These are phyloP conservation scores for Pleuronectes platessa DNA, from an alignment of 2,113 vertebrate species.

Conservation along the genomic window DNA sequence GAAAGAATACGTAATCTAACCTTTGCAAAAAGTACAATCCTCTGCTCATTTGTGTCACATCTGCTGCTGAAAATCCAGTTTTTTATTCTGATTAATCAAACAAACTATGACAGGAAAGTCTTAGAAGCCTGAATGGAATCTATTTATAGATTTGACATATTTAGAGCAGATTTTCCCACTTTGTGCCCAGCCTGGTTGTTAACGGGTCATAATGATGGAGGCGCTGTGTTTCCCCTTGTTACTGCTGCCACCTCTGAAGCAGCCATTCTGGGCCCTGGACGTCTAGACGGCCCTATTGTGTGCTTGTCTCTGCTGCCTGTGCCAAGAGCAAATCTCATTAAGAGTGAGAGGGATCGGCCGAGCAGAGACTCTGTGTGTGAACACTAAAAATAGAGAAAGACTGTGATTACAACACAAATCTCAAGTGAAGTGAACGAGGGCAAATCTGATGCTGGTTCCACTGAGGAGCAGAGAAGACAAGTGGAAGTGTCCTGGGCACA, in stretches of 20 bases:
- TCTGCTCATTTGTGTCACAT: no score
- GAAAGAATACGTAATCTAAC: not conserved
- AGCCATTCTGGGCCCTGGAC: slow-evolving; percentile 20
- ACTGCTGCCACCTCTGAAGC: slow-evolving; percentile 10
- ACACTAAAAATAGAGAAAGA: slow-evolving; percentile 54
- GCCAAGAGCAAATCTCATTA: slow-evolving; percentile 66
- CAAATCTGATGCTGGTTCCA: not conserved
- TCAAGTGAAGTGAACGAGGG: slow-evolving; percentile 26
- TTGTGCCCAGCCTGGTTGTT: not conserved
- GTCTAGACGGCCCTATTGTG: slow-evolving; percentile 52
- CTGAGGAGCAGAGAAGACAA: not conserved
- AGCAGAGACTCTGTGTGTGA: slow-evolving; percentile 25
- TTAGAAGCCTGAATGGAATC: not conserved
- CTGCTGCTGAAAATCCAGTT: no score
- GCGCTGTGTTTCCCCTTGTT: not conserved
- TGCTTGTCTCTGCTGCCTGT: not conserved
- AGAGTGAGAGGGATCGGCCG: slow-evolving; percentile 35
- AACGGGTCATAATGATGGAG: not conserved
- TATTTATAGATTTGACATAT: slow-evolving; percentile 2
- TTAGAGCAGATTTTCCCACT: slow-evolving; percentile 4
- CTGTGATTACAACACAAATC: slow-evolving; percentile 36
- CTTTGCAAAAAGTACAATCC: no score
- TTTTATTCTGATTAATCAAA: not conserved
- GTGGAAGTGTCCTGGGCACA: not conserved
- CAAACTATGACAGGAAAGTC: not conserved